phyloP scores from a whole-genome alignment of 2,113 vertebrate genomes.

The Pimephales promelas region DNA sequence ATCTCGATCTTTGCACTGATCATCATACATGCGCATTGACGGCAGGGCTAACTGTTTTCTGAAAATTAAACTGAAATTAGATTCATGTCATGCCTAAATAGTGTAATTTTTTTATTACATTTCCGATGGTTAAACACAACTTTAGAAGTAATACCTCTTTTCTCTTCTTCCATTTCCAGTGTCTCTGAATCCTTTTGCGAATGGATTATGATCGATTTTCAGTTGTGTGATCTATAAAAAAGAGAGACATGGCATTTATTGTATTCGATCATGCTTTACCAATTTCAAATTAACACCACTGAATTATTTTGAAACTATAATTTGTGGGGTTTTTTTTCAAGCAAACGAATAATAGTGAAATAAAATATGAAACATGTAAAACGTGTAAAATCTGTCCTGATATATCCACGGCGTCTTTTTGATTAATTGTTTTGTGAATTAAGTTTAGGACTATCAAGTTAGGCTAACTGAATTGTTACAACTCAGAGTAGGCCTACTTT shows the following conservation, averaged over 20 bases:
- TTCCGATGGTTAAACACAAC: neutral
- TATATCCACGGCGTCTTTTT: neutral
- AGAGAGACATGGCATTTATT: neutral
- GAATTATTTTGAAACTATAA: neutral
- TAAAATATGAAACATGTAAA: neutral
- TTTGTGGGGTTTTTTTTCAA: neutral
- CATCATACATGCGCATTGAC: constrained; percentile 82
- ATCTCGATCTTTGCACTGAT: constrained; percentile 83
- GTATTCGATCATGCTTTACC: neutral
- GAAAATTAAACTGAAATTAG: constrained; percentile 29
- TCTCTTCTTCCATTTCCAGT: constrained; percentile 92
- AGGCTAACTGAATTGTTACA: neutral
- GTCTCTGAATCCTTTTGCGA: constrained; percentile 97
- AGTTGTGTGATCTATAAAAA: constrained; percentile 91
- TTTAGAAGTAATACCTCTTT: constrained; percentile 80
- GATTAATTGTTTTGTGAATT: neutral
- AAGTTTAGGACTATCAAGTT: neutral
- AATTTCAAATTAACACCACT: neutral
- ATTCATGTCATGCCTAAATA: neutral
- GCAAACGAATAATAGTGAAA: neutral
- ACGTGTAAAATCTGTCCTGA: neutral
- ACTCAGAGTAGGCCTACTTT: neutral
- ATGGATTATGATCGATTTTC: constrained; percentile 97
- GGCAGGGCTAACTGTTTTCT: constrained; percentile 87
- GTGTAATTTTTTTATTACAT: neutral